Base-by-base conservation (phyloP, 2,888 invertebrate genomes). In the Cephus pygmeus region DNA sequence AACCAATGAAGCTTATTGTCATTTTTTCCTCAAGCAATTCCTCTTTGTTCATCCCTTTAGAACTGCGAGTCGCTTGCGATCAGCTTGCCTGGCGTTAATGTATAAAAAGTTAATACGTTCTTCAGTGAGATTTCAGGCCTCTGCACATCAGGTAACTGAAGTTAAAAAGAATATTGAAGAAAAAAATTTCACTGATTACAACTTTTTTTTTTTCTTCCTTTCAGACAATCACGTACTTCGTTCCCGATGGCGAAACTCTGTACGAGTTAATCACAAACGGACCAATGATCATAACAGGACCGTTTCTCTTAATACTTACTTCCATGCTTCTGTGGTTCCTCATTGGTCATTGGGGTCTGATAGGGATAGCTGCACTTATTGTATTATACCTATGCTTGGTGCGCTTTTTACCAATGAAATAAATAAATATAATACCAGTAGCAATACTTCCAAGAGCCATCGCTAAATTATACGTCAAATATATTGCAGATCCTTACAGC, bases 161-260 rank as follows among this genome's bases (percentile, higher is more conserved):
- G 23, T 12, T 31, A 76, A 76, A 73, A n/a, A 40, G 33, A 31
- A 71, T 36, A 75, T 75, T 31, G 40, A 40, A 40, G 15, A 15
- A 6, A 30, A 71, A 31, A 15, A 31, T 73, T 23, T 2, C 56
- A 31, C 30, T 34, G 11, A 76, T 12, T 35, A 36, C 77, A 12
- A 33, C 56, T 56, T 36, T 88, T 88, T 69, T 87, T 93, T 92
- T 33, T 93, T 75, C 93, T 85, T 85, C 93, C 73, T 92, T 93
- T 75, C 82, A 87, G 86, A 87, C 84, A 40, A 82, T 87, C 79
- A 87, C 86, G 30, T 87, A 87, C 79, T 86, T 85, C 83, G 92
- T 93, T 73, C 93, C 92, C 83, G 93, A 94, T 85, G 92, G 93
- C 56, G 91, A 92, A 83, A 90, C 93, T 31, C 88, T 94, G 15